These are phyloP conservation scores for Nannobrachium achirus DNA, from an alignment of 2,113 vertebrate species.

Conservation along the genomic window DNA sequence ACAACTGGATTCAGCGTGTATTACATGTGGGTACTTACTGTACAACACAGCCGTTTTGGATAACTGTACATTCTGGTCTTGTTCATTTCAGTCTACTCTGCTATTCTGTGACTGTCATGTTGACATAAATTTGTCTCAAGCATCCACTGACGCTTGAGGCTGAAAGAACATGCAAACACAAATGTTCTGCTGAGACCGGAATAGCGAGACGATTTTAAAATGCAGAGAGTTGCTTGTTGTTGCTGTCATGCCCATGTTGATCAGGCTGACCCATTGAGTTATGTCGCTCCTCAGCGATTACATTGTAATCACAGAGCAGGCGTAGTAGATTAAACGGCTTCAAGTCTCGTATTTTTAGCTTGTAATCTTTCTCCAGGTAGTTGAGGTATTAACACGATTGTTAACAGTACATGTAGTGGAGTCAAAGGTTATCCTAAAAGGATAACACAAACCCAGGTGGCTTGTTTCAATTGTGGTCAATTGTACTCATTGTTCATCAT, in stretches of 20 bases:
- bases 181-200: not conserved
- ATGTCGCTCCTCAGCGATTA: no score
- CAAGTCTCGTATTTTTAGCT: no score
- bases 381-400: no score
- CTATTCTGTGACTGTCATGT: not conserved
- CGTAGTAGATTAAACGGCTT: no score
- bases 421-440: no score
- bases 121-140: not conserved
- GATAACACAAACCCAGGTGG: no score
- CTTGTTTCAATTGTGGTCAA: no score
- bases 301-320: no score
- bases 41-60: constrained; percentile 16
- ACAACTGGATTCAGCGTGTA: constrained; percentile 23
- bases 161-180: constrained; percentile 15
- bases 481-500: no score
- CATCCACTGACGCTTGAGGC: not conserved
- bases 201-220: constrained; percentile 4
- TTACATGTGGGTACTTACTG: constrained; percentile 17
- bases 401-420: no score
- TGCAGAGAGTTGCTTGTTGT: not conserved
- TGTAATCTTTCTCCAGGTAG: no score
- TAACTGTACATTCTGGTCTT: constrained; percentile 16
- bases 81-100: not conserved
- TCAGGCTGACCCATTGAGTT: no score
- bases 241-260: not conserved